Evolutionary conservation across 2,113 vertebrate genomes (phyloP), one percentile per base, ranked within the genome.

Genomic region (Corvus hawaiiensis): DNA sequence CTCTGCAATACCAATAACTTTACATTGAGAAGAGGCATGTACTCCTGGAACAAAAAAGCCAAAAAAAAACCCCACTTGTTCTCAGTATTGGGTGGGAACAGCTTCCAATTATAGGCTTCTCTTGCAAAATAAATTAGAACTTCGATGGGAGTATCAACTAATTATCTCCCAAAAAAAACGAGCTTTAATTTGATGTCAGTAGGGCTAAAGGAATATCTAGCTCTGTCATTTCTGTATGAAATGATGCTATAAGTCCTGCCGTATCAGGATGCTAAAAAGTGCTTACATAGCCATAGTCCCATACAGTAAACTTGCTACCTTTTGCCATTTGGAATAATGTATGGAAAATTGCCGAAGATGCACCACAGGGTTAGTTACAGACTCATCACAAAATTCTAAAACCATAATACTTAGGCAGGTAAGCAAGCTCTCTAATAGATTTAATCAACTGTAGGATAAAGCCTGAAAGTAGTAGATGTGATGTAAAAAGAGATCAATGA

Each of bases 101-200:
- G 94, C 62, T 72, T 86, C 68, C 77, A 94, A 13, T 78, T 94
- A 89, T 2, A 92, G 82, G 35, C n/a, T 94, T 88, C 90, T 94
- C 84, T 96, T 84, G 82, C 33, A 90, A 91, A 97, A 96, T 67
- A 95, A 95, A 92, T 89, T 87, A 84, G 86, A 94, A 91, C 73
- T 87, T 94, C 69, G 79, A 17, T 64, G 61, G n/a, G 18, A 44
- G 18, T 84, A 93, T 92, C 84, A 91, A 88, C 46, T 71, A 92
- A 93, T 62, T 94, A 84, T 71, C 84, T 93, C 48, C 22, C 69
- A 79, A 64, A 11, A 46, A 23, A 90, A 93, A 84, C 46, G 32
- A 9, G 35, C 32, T 93, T 94, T 88, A 82, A 84, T 94, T 89
- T 94, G 33, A 72, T 92, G 61, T 84, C 93, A 93, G 75, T 79